Conservation (phyloP, 2,888 invertebrate species). For the Syritta pipiens region DNA sequence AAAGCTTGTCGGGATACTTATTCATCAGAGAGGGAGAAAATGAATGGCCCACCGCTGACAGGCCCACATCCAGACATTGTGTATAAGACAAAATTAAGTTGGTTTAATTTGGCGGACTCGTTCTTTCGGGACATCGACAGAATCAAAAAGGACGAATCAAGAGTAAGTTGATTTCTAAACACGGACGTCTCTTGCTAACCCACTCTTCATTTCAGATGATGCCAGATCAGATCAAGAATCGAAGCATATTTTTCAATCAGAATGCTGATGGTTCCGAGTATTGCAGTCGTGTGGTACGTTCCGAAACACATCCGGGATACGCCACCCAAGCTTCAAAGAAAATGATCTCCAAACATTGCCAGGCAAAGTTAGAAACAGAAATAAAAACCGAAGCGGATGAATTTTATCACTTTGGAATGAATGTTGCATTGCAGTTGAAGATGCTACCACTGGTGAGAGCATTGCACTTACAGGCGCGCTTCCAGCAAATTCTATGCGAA, state of each 20-base stretch:
- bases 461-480: slow-evolving; percentile 11
- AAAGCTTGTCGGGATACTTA: slow-evolving; percentile 24
- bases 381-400: not conserved
- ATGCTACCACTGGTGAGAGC: slow-evolving; percentile 8
- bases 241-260: not conserved
- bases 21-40: slow-evolving; percentile 11
- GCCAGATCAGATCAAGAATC: not conserved
- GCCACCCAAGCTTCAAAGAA: not conserved
- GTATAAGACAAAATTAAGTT: not conserved
- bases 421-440: slow-evolving; percentile 22
- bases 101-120: slow-evolving; percentile 13
- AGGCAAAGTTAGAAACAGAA: not conserved
- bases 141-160: not conserved
- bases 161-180: not conserved
- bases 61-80: not conserved
- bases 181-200: not conserved
- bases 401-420: slow-evolving; percentile 30
- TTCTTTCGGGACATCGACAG: not conserved
- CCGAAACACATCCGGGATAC: not conserved
- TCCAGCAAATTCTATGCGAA: too few species aligned
- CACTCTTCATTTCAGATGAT: not conserved
- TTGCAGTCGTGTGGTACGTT: too few species aligned
- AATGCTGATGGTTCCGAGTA: not conserved
- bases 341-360: not conserved
- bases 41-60: not conserved